Evolutionary conservation across 2,113 vertebrate species (phyloP).

Genomic region (Phalacrocorax pelagicus): DNA sequence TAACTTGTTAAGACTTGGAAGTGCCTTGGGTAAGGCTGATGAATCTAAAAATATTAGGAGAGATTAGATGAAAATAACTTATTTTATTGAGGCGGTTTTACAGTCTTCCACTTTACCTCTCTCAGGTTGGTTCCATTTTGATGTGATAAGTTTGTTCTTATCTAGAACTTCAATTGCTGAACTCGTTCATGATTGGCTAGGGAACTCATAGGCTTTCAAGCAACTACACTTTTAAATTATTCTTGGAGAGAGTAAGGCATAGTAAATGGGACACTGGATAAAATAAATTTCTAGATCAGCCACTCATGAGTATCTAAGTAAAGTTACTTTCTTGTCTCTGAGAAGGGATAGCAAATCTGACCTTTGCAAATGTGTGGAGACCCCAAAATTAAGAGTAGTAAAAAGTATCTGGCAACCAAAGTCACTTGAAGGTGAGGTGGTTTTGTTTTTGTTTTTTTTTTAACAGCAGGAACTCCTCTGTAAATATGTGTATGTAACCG

Average conservation of each 20-base stretch:
- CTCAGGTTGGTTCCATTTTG: not conserved
- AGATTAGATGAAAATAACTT: not conserved
- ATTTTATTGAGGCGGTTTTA: not conserved
- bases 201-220: not conserved
- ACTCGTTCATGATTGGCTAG: rapidly evolving
- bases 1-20: not conserved
- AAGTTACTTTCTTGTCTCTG: not conserved
- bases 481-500: not conserved
- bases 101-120: not conserved
- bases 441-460: not conserved
- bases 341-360: not conserved
- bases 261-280: not conserved
- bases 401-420: not conserved
- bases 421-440: not conserved
- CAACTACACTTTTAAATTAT: not conserved
- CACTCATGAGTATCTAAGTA: not conserved
- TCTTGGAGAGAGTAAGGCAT: not conserved
- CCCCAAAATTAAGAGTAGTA: not conserved
- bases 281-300: not conserved
- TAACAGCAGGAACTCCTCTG: not conserved
- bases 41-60: not conserved
- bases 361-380: not conserved
- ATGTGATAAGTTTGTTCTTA: not conserved
- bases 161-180: not conserved
- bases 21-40: not conserved